Percentiles rank a stretch among this genome's conserved stretches.
Conservation (phyloP, 2,797 vertebrate species). For the Pantherophis alleghaniensis region DNA sequence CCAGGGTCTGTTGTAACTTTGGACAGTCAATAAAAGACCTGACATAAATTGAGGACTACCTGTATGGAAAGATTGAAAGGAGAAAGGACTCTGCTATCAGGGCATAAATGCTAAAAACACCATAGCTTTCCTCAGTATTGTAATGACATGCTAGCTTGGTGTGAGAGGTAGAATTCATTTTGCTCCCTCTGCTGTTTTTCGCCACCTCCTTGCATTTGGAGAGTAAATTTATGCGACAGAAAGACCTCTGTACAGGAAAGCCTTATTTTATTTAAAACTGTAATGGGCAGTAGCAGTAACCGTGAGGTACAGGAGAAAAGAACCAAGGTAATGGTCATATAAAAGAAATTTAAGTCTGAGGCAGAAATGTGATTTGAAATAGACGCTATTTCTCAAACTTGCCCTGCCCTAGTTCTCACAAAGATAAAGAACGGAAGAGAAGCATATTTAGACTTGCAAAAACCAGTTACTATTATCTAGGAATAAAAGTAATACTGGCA, state of each 20-base stretch:
- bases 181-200: neutral
- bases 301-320: neutral
- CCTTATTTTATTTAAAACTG: neutral
- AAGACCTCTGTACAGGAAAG: neutral
- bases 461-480: neutral
- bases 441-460: neutral
- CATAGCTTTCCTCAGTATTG: neutral
- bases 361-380: neutral
- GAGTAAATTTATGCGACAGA: neutral
- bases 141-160: neutral
- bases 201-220: neutral
- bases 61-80: neutral
- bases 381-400: neutral
- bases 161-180: neutral
- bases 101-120: neutral
- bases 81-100: neutral
- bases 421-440: neutral
- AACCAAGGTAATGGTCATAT: neutral
- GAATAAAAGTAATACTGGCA: neutral
- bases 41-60: neutral
- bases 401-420: neutral
- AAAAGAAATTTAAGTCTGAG: neutral
- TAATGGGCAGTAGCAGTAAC: neutral
- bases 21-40: neutral
- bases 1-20: neutral